Evolutionary conservation across 2,113 vertebrate genomes (phyloP).

Genomic region (Cyanoderma ruficeps): DNA sequence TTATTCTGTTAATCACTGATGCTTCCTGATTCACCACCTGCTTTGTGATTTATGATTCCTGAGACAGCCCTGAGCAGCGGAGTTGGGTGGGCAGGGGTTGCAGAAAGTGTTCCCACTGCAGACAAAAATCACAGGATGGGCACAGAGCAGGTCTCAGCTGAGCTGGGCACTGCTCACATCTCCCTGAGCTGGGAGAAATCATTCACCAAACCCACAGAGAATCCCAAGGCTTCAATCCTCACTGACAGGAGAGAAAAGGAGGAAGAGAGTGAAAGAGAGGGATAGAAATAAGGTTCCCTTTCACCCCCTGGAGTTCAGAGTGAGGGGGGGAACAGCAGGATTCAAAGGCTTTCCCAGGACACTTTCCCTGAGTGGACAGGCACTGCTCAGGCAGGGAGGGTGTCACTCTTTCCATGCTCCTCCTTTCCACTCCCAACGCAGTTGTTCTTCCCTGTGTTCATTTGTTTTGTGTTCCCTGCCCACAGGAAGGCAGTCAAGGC

Average conservation of each 20-base stretch:
- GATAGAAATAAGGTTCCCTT: not conserved
- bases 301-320: not conserved
- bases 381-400: not conserved
- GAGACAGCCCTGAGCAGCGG: not conserved
- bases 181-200: not conserved
- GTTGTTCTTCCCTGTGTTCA: not conserved
- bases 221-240: not conserved
- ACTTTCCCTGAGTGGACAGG: not conserved
- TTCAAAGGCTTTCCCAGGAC: not conserved
- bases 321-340: not conserved
- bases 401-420: not conserved
- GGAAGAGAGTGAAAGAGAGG: not conserved
- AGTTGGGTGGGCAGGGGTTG: not conserved
- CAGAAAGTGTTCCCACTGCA: not conserved
- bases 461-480: not conserved
- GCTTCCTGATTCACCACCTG: not conserved
- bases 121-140: not conserved
- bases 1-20: not conserved
- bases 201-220: not conserved
- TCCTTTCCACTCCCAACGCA: not conserved
- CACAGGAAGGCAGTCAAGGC: constrained; percentile 96
- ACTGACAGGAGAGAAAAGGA: not conserved
- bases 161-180: not conserved
- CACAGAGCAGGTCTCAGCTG: not conserved
- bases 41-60: not conserved